Percentiles rank a stretch among this genome's conserved stretches.
These are phyloP conservation scores for Dione juno DNA, from an alignment of 2,888 invertebrate genomes.

Conservation along the genomic window DNA sequence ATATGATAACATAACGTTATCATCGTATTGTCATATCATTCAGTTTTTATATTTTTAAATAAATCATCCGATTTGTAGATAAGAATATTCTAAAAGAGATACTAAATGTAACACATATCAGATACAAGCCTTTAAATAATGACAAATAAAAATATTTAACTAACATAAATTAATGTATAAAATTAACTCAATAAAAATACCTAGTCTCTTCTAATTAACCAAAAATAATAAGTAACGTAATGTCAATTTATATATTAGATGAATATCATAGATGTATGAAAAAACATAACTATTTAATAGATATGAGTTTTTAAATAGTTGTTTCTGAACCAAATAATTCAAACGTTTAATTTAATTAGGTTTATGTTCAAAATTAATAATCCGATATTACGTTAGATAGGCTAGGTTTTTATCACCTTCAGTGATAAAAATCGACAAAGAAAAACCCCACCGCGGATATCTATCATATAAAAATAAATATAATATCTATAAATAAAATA, in stretches of 20 bases:
- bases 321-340: no score
- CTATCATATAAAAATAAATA: not conserved
- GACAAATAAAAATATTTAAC: not conserved
- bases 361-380: no score
- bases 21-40: no score
- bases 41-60: slow-evolving; percentile 39
- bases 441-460: not conserved
- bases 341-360: no score
- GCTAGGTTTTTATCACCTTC: not conserved
- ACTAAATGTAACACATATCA: slow-evolving; percentile 1
- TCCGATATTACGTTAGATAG: no score
- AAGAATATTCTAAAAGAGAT: not conserved
- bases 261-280: no score
- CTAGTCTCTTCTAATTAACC: no score
- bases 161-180: not conserved
- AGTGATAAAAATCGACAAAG: not conserved
- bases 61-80: slow-evolving; percentile 32
- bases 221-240: no score
- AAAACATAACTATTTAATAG: no score
- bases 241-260: no score
- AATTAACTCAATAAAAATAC: not conserved
- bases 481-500: no score
- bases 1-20: slow-evolving; percentile 61
- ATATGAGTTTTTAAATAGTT: no score
- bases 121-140: not conserved